Base-by-base conservation (phyloP, 2,113 vertebrate species). In the Egretta garzetta region DNA sequence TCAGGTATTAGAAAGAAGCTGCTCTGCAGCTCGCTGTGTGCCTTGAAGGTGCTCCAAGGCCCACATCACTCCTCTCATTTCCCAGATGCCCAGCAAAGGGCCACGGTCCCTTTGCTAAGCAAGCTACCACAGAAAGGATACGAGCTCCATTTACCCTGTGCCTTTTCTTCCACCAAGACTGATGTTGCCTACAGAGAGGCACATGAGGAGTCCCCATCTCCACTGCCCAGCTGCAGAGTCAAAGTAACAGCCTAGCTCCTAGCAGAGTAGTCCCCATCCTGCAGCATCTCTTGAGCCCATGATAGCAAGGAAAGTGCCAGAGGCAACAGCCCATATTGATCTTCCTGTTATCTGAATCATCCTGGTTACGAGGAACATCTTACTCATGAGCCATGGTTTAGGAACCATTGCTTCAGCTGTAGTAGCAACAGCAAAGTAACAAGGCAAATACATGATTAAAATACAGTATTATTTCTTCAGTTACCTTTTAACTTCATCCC, bases 181-280 rank as follows among this genome's bases (percentile, higher is more conserved):
- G 80, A 12, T 0, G 0, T 0, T 59, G 24, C 35, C 67, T 62
- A 14, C 10, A 60, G 30, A 86, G 62, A 26, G 12, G 32, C 17
- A 30, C 32, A 35, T 2, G 26, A 91, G 21, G 21, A 52, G 7
- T 23, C 15, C 26, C 3, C 13, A 47, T 32, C 19, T 75, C 64
- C 47, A 62, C 43, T 45, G 39, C 62, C 33, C 45, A 47, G 47
- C 30, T 32, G n/a, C 56, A 90, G 23, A 72, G 62, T 6, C 41
- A 64, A 75, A 45, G 22, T 8, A 76, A 47, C 17, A 89, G 24
- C 52, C 52, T 60, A 47, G 56, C 16, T 89, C 52, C 64, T 26
- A 66, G 37, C 47, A 93, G 77, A 81, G 70, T 24, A 49, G 19
- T 45, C 14, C 68, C 28, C 45, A 84, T 23, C n/a, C 41, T 16